phyloP scores from a whole-genome alignment of 2,797 vertebrate species.

The Catostomus latipinnis region DNA sequence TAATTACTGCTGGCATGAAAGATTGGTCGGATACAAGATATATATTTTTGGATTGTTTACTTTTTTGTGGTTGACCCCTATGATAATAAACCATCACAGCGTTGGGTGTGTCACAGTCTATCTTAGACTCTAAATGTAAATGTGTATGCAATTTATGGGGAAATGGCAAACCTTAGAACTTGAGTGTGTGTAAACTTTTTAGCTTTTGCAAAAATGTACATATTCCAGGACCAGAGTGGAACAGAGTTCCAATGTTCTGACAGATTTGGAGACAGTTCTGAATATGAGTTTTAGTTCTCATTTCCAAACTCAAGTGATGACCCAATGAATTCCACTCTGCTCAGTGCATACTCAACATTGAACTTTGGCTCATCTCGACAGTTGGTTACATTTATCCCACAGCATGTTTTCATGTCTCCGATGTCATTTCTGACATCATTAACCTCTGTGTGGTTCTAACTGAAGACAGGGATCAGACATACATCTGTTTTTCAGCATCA shows the following conservation, averaged over 20 bases:
- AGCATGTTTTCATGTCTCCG: not conserved
- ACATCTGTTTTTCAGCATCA: not conserved
- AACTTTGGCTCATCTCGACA: not conserved
- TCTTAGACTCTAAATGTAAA: no score
- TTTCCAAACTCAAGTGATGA: not conserved
- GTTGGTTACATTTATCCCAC: not conserved
- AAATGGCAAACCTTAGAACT: not conserved
- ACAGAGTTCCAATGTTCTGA: no score
- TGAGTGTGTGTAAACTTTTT: not conserved
- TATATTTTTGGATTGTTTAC: no score
- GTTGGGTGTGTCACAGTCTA: no score
- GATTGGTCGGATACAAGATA: no score
- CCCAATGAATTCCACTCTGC: not conserved
- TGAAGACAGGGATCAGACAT: not conserved
- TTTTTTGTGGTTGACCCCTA: no score
- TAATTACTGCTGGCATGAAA: no score
- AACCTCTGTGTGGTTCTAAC: not conserved
- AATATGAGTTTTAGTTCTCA: no score
- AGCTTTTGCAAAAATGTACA: not conserved
- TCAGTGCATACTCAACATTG: no score
- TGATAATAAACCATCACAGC: no score
- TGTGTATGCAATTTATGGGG: no score
- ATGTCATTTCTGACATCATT: not conserved
- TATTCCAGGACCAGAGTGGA: not conserved
- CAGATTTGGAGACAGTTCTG: no score